phyloP scores from a whole-genome alignment of 2,888 invertebrate genomes.

The Caenorhabditis virilis region DNA sequence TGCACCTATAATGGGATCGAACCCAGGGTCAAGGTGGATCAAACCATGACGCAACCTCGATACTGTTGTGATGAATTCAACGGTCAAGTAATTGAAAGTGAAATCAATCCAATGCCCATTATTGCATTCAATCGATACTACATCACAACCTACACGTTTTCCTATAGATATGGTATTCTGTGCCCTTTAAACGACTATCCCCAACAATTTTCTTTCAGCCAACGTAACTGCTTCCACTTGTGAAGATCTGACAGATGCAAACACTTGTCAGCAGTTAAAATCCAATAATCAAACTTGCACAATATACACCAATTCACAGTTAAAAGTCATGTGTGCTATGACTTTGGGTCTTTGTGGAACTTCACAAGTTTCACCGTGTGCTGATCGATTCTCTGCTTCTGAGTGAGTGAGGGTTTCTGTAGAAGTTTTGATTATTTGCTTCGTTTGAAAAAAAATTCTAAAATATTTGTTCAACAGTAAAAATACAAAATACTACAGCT shows the following conservation, averaged over 20 bases:
- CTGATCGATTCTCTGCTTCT: conserved; percentile 13
- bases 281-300: conserved; percentile 8
- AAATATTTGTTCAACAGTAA: neutral
- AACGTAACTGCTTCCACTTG: too few species aligned
- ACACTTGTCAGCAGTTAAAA: neutral
- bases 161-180: conserved; percentile 29
- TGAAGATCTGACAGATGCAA: too few species aligned
- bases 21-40: conserved; percentile 21
- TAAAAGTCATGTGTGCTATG: conserved; percentile 34
- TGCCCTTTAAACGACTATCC: too few species aligned
- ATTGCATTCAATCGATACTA: conserved; percentile 38
- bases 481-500: neutral
- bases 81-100: conserved; percentile 13
- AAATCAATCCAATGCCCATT: conserved; percentile 33
- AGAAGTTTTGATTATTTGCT: neutral
- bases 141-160: conserved; percentile 14
- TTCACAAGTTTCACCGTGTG: conserved; percentile 15
- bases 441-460: neutral
- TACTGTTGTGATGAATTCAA: conserved; percentile 41
- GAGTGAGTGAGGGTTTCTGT: conserved; percentile 14
- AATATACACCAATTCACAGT: conserved; percentile 8
- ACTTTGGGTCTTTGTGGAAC: conserved; percentile 36
- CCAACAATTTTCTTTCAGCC: too few species aligned
- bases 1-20: conserved; percentile 47
- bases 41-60: conserved; percentile 23